A percentile compares a stretch with the other conserved stretches of the same genome.
Evolutionary conservation across 2,113 vertebrate genomes (phyloP).

Genomic region (Dipodomys stephensi): DNA sequence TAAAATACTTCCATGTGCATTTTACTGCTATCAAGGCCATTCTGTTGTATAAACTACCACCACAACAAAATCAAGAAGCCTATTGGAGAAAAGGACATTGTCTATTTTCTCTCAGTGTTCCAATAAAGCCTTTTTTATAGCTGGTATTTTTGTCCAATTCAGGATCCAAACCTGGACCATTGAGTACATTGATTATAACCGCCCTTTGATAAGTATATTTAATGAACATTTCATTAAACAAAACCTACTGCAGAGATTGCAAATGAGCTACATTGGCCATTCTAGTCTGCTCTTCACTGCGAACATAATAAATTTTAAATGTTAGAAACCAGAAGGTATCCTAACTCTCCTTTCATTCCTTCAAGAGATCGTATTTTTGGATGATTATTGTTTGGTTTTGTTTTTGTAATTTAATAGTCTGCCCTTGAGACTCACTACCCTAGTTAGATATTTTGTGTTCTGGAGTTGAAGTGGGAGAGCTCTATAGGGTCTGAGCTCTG

Average conservation of each 20-base stretch:
- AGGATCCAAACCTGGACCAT: not conserved
- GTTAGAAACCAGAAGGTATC: not conserved
- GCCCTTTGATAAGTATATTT: slow-evolving; percentile 25
- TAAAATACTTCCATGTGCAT: not conserved
- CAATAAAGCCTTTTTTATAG: not conserved
- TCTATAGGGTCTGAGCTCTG: not conserved
- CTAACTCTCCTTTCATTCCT: not conserved
- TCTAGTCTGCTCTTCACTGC: not conserved
- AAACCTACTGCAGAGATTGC: not conserved
- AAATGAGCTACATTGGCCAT: not conserved
- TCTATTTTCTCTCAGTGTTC: not conserved
- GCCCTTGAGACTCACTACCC: not conserved
- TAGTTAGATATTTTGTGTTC: not conserved
- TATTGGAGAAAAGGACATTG: not conserved
- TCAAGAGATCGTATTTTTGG: not conserved
- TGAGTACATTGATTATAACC: not conserved
- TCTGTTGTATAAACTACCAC: not conserved
- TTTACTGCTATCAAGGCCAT: not conserved
- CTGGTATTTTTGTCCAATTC: not conserved
- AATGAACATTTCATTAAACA: not conserved
- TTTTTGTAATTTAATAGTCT: not conserved
- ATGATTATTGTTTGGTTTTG: not conserved
- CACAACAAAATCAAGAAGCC: not conserved
- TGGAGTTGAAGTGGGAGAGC: not conserved
- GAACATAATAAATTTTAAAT: not conserved